phyloP scores from a whole-genome alignment of 2,797 vertebrate genomes.

The Silurus lanzhouensis region DNA sequence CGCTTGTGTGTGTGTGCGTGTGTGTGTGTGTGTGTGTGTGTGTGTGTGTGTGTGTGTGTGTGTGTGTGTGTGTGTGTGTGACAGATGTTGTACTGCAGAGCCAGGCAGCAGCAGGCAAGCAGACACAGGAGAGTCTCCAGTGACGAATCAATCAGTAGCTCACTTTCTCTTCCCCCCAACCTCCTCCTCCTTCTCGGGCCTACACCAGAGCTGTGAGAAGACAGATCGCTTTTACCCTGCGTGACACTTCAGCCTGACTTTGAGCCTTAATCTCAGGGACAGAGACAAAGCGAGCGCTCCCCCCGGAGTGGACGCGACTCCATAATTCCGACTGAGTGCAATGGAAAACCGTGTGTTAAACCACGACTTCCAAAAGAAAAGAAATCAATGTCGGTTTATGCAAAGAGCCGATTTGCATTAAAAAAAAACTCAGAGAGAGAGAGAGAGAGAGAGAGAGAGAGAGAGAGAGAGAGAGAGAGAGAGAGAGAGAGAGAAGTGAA shows the following conservation, averaged over 20 bases:
- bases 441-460: not conserved
- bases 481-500: not conserved
- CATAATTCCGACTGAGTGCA: constrained; percentile 63
- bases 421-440: no score
- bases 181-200: constrained; percentile 29
- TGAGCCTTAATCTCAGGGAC: constrained; percentile 53
- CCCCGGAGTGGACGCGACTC: constrained; percentile 36
- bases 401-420: constrained; percentile 10
- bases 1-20: constrained; percentile 35
- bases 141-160: constrained; percentile 63
- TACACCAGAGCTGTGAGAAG: constrained; percentile 45
- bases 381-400: constrained; percentile 30
- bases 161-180: constrained; percentile 42
- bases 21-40: constrained; percentile 32
- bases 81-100: constrained; percentile 49
- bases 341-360: constrained; percentile 31
- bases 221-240: constrained; percentile 42
- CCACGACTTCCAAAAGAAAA: constrained; percentile 3
- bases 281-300: constrained; percentile 40
- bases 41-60: constrained; percentile 38
- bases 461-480: no score
- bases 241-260: constrained; percentile 54
- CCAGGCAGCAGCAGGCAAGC: constrained; percentile 45
- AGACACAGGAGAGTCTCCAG: constrained; percentile 59
- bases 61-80: constrained; percentile 43